Evolutionary conservation across 2,888 invertebrate species (phyloP), one percentile per base, ranked within the genome.

Genomic region (Heterodera filipjevi): DNA sequence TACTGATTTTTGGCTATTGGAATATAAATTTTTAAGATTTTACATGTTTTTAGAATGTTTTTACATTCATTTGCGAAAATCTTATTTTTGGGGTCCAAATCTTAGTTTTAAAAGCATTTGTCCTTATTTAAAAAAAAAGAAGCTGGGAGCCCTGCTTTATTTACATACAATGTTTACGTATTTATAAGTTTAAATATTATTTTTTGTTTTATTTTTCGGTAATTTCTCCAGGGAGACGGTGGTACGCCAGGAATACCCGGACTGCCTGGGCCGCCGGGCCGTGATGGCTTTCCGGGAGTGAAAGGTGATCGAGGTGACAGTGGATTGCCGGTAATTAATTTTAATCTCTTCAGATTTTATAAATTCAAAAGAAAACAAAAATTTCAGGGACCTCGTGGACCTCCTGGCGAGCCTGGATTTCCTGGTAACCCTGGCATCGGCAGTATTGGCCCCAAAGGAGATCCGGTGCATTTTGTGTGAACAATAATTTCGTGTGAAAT

Each of bases 161-260:
- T n/a, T n/a, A n/a, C n/a, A n/a, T n/a, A n/a, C n/a, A n/a, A n/a
- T n/a, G n/a, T n/a, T n/a, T n/a, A n/a, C n/a, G n/a, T n/a, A n/a
- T n/a, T n/a, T n/a, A n/a, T n/a, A n/a, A n/a, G n/a, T n/a, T n/a
- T n/a, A n/a, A n/a, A n/a, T n/a, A n/a, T n/a, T n/a, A n/a, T n/a
- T n/a, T n/a, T n/a, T n/a, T n/a, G n/a, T n/a, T n/a, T n/a, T n/a
- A n/a, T n/a, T n/a, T 49, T 53, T 53, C 27, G 12, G 19, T 27
- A 44, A 27, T 22, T 30, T 73, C 77, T 87, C 76, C 78, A 90
- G 90, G 91, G 91, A 82, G 90, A 90, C 78, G 83, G 85, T 27
- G 90, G 95, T 73, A 90, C 92, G 64, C 93, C 93, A 86, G 95
- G 95, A 78, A 90, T 90, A 82, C 89, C 91, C 27, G 91, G 91